phyloP scores from a whole-genome alignment of 2,797 vertebrate species.

The Pitangus sulphuratus region DNA sequence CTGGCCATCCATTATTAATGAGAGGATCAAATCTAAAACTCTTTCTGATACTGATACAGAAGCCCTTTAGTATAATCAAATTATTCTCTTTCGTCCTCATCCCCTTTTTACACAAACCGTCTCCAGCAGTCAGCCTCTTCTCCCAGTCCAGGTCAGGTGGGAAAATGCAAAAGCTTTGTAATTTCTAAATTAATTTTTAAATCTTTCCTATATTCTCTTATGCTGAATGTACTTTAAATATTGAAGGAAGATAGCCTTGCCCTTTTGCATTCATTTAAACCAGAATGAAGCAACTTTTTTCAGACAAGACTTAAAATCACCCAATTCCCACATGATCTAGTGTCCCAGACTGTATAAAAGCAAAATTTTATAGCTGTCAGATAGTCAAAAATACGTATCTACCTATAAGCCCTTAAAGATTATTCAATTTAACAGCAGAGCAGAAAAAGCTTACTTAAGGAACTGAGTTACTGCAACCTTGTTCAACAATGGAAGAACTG shows the following conservation, averaged over 20 bases:
- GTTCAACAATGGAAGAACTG: neutral
- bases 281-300: neutral
- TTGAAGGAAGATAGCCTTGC: neutral
- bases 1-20: constrained; percentile 46
- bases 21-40: constrained; percentile 43
- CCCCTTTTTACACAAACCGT: neutral
- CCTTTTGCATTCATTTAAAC: constrained; percentile 5
- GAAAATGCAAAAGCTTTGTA: neutral
- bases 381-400: neutral
- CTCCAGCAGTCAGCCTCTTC: neutral
- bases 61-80: neutral
- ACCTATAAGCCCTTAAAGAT: neutral
- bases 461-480: neutral
- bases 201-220: neutral
- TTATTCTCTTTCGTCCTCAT: neutral
- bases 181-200: neutral
- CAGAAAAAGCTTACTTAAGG: neutral
- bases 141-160: neutral
- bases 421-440: neutral
- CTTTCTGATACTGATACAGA: constrained; percentile 11
- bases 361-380: neutral
- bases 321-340: neutral
- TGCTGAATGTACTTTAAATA: neutral
- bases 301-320: neutral
- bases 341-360: neutral